These are phyloP conservation scores for Leptinotarsa lineolata DNA, from an alignment of 1,140 invertebrate species.

Conservation along the genomic window DNA sequence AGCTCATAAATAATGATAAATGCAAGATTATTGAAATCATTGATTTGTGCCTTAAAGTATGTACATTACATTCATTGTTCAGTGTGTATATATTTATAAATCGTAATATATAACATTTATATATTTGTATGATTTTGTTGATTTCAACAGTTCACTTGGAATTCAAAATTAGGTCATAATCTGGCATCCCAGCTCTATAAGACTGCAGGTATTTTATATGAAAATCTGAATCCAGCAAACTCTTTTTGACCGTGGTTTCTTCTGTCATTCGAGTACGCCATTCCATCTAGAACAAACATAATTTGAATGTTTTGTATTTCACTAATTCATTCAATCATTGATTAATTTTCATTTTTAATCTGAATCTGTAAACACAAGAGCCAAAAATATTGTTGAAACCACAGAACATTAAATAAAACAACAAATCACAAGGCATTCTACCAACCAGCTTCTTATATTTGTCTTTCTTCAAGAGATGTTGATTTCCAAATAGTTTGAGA, in stretches of 20 bases:
- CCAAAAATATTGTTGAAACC: no score
- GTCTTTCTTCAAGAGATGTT: conserved; percentile 59
- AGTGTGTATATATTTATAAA: no score
- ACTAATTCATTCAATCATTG: no score
- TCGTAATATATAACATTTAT: not conserved
- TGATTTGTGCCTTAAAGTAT: no score
- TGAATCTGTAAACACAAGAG: no score
- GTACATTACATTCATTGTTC: no score
- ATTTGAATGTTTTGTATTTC: no score
- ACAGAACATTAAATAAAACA: not conserved
- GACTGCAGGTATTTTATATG: conserved; percentile 76
- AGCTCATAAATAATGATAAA: no score
- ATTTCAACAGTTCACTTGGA: conserved; percentile 23
- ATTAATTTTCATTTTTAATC: no score
- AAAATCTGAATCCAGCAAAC: conserved; percentile 67
- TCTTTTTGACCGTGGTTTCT: conserved; percentile 70
- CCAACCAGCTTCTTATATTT: conserved; percentile 50
- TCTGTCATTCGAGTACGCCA: conserved; percentile 73
- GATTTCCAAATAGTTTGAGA: conserved; percentile 61
- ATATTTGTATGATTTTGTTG: not conserved
- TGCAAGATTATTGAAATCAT: no score
- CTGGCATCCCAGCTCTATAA: conserved; percentile 65
- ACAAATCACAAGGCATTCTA: not conserved
- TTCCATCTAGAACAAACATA: conserved; percentile 62
- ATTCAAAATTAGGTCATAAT: conserved; percentile 64